phyloP scores from a whole-genome alignment of 2,797 vertebrate genomes.

The Etheostoma nigrum region DNA sequence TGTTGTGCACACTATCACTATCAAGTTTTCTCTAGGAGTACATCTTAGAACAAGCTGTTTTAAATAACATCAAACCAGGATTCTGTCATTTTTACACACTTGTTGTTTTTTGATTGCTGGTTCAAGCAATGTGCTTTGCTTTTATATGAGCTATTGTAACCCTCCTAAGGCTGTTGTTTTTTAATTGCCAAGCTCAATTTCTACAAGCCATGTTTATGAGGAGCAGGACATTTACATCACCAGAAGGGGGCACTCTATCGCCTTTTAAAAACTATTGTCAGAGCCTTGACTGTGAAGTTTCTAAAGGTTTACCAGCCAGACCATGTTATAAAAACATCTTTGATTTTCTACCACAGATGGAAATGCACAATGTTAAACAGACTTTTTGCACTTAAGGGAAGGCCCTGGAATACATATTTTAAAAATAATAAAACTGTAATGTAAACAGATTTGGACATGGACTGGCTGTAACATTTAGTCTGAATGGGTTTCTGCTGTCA shows the following conservation, averaged over 20 bases:
- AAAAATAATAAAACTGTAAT: slow-evolving; percentile 17
- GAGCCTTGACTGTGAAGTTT: slow-evolving; percentile 32
- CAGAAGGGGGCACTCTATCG: slow-evolving; percentile 77
- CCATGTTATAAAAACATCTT: slow-evolving; percentile 36
- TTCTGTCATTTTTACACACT: background rate
- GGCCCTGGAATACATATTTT: slow-evolving; percentile 4
- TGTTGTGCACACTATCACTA: background rate
- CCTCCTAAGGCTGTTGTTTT: background rate
- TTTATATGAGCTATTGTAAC: slow-evolving; percentile 16
- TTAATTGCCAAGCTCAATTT: slow-evolving; percentile 11
- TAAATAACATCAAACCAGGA: background rate
- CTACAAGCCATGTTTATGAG: slow-evolving; percentile 18
- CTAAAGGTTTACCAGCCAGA: slow-evolving; percentile 26
- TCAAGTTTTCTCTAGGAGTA: background rate
- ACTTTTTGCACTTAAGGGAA: slow-evolving; percentile 15
- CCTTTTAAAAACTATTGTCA: slow-evolving; percentile 56
- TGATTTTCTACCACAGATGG: slow-evolving; percentile 22
- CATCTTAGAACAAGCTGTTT: background rate
- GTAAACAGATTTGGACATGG: slow-evolving; percentile 16
- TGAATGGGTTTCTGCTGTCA: slow-evolving; percentile 30
- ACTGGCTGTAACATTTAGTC: slow-evolving; percentile 35
- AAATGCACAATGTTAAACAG: slow-evolving; percentile 13
- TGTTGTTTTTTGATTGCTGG: background rate
- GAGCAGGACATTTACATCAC: slow-evolving; percentile 33
- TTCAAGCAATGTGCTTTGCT: background rate